phyloP scores from a whole-genome alignment of 2,113 vertebrate species.

The Platichthys flesus region DNA sequence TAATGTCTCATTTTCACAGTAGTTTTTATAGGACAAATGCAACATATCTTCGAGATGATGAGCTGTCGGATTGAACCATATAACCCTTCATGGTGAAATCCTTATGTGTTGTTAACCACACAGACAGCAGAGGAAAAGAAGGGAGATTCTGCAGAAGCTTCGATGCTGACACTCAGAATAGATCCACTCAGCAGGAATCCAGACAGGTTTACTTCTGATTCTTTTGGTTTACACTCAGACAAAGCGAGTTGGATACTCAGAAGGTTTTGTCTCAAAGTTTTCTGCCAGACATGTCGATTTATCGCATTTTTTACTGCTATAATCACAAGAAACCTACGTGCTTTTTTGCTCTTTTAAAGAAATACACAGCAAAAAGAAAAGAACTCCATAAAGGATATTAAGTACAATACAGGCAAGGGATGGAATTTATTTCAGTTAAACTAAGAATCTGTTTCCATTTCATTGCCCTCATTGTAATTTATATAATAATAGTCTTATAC shows the following conservation, averaged over 20 bases:
- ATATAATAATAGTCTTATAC: background rate
- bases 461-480: background rate
- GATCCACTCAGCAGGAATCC: slow-evolving; percentile 18
- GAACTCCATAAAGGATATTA: background rate
- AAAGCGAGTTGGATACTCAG: slow-evolving; percentile 9
- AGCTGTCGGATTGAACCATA: background rate
- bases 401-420: background rate
- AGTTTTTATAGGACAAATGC: background rate
- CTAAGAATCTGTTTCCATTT: slow-evolving; percentile 10
- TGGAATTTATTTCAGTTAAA: background rate
- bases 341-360: background rate
- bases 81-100: background rate
- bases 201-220: slow-evolving; percentile 3
- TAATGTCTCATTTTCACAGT: background rate
- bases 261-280: slow-evolving; percentile 1
- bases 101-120: background rate
- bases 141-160: slow-evolving; percentile 6
- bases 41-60: background rate
- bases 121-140: slow-evolving; percentile 1
- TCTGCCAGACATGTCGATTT: slow-evolving; percentile 26
- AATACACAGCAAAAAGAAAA: background rate
- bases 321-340: background rate
- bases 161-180: background rate
- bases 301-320: background rate
- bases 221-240: slow-evolving; percentile 12